phyloP scores from a whole-genome alignment of 2,113 vertebrate species.

The Chaetura pelagica region DNA sequence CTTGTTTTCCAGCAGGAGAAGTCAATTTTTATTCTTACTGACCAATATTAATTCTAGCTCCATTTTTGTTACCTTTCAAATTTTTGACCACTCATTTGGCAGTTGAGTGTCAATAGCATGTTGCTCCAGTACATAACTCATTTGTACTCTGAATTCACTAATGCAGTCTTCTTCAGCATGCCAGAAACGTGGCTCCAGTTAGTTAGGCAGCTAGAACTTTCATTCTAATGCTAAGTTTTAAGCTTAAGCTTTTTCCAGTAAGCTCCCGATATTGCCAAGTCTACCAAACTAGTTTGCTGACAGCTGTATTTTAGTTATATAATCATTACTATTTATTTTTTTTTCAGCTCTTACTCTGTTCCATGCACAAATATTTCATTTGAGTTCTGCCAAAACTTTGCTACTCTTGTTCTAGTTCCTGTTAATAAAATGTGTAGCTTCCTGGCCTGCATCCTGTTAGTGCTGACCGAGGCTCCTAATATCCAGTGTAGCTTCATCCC shows the following conservation, averaged over 20 bases:
- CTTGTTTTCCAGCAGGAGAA: neutral
- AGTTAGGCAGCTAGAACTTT: neutral
- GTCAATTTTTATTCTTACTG: neutral
- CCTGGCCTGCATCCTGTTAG: slow-evolving; percentile 40
- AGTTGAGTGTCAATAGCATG: neutral
- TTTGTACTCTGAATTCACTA: neutral
- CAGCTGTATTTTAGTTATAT: neutral
- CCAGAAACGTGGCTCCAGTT: neutral
- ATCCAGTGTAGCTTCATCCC: neutral
- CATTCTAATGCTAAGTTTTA: neutral
- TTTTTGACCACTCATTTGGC: neutral
- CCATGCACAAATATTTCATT: neutral
- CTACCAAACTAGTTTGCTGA: neutral
- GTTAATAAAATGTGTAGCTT: slow-evolving; percentile 18
- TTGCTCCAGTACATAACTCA: neutral
- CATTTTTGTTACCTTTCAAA: neutral
- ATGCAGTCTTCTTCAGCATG: neutral
- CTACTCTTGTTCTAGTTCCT: neutral
- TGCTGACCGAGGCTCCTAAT: slow-evolving; percentile 1
- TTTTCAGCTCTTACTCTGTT: neutral
- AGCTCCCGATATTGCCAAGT: neutral
- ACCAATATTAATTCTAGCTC: neutral
- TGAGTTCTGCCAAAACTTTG: slow-evolving; percentile 6
- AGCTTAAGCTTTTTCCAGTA: neutral
- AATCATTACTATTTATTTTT: neutral